Conservation (phyloP, 2,888 invertebrate species). For the Drosophila tanythrix region DNA sequence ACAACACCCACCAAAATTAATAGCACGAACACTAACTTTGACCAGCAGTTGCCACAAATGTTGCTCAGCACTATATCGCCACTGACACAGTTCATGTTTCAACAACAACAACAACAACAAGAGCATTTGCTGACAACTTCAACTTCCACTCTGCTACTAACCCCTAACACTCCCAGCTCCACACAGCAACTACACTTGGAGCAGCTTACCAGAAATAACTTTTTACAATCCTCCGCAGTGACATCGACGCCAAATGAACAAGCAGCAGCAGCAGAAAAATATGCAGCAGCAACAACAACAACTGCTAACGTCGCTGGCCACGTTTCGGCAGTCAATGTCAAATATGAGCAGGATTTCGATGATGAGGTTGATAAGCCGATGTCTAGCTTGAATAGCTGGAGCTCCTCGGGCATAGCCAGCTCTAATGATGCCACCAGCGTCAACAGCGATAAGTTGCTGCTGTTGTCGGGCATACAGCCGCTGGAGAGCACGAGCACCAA, state of each 20-base stretch:
- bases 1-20: slow-evolving; percentile 55
- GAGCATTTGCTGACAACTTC: slow-evolving; percentile 71
- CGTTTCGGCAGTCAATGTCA: slow-evolving; percentile 59
- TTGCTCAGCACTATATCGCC: slow-evolving; percentile 40
- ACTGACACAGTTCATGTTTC: slow-evolving; percentile 76
- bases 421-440: neutral
- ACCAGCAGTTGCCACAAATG: slow-evolving; percentile 72
- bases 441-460: slow-evolving; percentile 64
- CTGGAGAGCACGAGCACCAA: slow-evolving; percentile 67
- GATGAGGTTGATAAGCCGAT: slow-evolving; percentile 75
- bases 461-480: slow-evolving; percentile 71
- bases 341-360: slow-evolving; percentile 62
- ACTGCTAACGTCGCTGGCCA: slow-evolving; percentile 7
- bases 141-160: slow-evolving; percentile 64
- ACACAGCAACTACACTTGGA: slow-evolving; percentile 46
- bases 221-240: slow-evolving; percentile 85
- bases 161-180: slow-evolving; percentile 65
- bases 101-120: slow-evolving; percentile 58
- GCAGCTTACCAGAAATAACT: slow-evolving; percentile 77
- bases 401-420: slow-evolving; percentile 46
- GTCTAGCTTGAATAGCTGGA: slow-evolving; percentile 71
- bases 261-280: slow-evolving; percentile 48
- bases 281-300: slow-evolving; percentile 36
- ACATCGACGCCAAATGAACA: slow-evolving; percentile 83
- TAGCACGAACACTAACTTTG: slow-evolving; percentile 27